Base-by-base conservation (phyloP, 2,888 invertebrate species). In the Trachelus tabidus region DNA sequence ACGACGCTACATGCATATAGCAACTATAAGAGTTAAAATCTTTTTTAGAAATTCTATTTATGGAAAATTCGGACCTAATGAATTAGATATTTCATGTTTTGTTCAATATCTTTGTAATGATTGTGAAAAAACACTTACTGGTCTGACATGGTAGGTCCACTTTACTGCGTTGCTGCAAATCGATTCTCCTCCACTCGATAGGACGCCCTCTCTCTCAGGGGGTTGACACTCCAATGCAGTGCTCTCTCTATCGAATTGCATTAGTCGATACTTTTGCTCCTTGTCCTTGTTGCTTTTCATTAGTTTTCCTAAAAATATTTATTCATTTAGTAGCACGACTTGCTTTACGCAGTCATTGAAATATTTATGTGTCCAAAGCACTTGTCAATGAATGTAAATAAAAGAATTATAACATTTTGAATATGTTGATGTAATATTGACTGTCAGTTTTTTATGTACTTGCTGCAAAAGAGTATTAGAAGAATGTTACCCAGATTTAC, bases 81-180 rank as follows among this genome's bases (percentile, higher is more conserved):
- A n/a, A 34, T 9, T n/a, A 73, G 35, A 31, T 34, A 12, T 34
- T 68, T 75, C 12, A 74, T 34, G 37, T 31, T 74, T 73, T 33
- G 34, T 81, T 69, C 33, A 74, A 77, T 69, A 74, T 76, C 75
- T 56, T 34, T 12, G 23, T 31, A 34, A 33, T 68, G 73, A 79
- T 78, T 73, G 9, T 33, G 69, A 34, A 75, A 83, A 82, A 83
- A 76, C 76, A 85, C 89, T 89, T 86, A 89, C 89, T 89, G 89
- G 81, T 89, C 89, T 84, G 89, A 89, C 89, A 89, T 89, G 77
- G 82, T 89, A 83, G 81, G 77, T 82, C 73, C 80, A 75, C 76
- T 73, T 34, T 33, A 15, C 71, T 75, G 30, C 73, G 69, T 34
- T 37, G 73, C 78, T 69, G 78, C 78, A 37, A 83, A 83, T 76